Evolutionary conservation across 2,888 invertebrate genomes (phyloP), one percentile per base, ranked within the genome.

Genomic region (Caenorhabditis macrosperma): DNA sequence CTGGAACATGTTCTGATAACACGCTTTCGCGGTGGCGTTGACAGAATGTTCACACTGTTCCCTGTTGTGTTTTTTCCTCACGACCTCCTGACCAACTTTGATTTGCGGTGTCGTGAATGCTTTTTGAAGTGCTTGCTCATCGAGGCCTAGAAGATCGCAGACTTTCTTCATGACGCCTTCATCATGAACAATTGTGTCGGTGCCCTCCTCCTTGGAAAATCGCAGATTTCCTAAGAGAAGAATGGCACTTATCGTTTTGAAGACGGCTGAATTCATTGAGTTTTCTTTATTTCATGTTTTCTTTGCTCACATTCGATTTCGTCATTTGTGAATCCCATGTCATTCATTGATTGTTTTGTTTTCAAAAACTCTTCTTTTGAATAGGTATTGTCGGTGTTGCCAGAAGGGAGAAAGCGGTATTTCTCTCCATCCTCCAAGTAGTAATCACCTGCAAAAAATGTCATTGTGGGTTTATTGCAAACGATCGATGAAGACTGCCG

Each of bases 21-120:
- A 96, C 12, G 99, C 98, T 71, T 99, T 99, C 57, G 95, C 95
- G 89, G 99, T 97, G 60, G 99, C 99, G 91, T 99, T 99, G 0
- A 97, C 97, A 0, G 98, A 96, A 92, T 98, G 99, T 91, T 98
- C 98, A 0, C 96, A 97, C 92, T 99, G 98, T 91, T 98, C 98
- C 92, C 97, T 97, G 17, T 97, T 99, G 92, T 99, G 99, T 15
- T 98, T 96, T 92, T 99, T 99, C 68, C 96, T 97, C 15, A 99
- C 98, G 91, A 95, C 96, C 91, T 99, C 99, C 71, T 98, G 94
- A 57, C 99, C 99, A 10, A 99, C 89, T 92, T 99, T 99, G 90
- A 99, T 96, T 88, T 96, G 94, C 0, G 99, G 99, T 91, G 96
- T 96, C 44, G 99, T 93, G 93, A 98, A 97, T 26, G 98, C 98